Percentiles rank a stretch among this genome's conserved stretches.
Conservation (phyloP, 92 coral and sea anemone genomes). For the Heliopora coerulea region DNA sequence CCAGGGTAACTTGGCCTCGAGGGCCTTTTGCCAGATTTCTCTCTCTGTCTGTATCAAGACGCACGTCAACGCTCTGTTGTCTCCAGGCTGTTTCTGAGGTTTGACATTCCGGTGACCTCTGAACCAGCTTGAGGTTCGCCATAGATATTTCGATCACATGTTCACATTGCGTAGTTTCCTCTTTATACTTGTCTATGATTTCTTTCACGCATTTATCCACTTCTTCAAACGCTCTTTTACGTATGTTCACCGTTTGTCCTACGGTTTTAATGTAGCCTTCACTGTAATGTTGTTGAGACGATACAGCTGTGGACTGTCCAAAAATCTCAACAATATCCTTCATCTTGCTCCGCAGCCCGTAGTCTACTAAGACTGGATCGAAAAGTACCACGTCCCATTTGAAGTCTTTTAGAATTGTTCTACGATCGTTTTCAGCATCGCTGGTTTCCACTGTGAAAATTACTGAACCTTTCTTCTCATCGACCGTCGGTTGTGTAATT, state of each 20-base stretch:
- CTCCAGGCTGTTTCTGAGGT: constrained; percentile 1
- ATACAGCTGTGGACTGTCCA: background rate
- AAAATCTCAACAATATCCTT: background rate
- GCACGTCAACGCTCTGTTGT: background rate
- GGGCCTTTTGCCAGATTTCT: constrained; percentile 4
- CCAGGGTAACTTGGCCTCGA: background rate
- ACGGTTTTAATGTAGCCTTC: constrained; percentile 6
- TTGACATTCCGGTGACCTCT: background rate
- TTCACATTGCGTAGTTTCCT: background rate
- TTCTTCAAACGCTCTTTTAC: background rate
- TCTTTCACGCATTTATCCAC: constrained; percentile 10
- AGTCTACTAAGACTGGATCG: background rate
- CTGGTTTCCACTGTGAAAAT: background rate
- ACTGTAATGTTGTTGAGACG: background rate
- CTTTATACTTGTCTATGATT: background rate
- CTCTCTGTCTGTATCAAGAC: background rate
- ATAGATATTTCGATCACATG: background rate
- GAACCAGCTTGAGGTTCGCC: constrained; percentile 1
- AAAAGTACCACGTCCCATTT: constrained; percentile 11
- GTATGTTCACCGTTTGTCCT: background rate
- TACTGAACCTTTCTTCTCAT: background rate
- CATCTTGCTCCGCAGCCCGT: background rate
- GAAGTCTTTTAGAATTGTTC: background rate
- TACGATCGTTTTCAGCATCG: background rate
- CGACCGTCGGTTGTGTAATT: constrained; percentile 6